phyloP scores from a whole-genome alignment of 2,113 vertebrate genomes.

The Malurus melanocephalus region DNA sequence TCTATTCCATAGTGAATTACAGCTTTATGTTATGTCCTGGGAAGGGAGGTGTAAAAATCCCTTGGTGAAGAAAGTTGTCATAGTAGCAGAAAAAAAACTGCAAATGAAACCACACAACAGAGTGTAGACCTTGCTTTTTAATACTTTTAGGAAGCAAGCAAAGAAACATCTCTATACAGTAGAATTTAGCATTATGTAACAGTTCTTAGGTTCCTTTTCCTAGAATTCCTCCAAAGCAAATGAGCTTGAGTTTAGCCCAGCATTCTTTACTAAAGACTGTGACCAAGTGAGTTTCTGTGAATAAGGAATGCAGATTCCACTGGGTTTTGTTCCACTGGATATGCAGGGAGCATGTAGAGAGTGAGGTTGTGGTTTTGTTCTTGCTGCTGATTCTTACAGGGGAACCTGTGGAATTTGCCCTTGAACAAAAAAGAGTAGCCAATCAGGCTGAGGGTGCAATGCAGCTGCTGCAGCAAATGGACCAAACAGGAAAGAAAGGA shows the following conservation, averaged over 20 bases:
- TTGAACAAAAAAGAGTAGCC: background rate
- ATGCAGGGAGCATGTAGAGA: accelerated
- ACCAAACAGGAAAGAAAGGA: background rate
- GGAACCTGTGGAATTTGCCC: background rate
- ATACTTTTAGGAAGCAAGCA: background rate
- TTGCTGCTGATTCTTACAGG: background rate
- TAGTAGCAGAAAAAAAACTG: background rate
- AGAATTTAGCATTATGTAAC: background rate
- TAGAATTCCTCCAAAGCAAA: background rate
- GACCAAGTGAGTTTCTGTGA: background rate
- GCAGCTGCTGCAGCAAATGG: background rate
- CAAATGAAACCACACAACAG: background rate
- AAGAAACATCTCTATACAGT: background rate
- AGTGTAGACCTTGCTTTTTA: background rate
- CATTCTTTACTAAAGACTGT: background rate
- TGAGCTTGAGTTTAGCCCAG: background rate
- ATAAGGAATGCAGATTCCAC: background rate
- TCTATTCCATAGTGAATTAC: background rate
- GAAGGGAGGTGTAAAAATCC: background rate
- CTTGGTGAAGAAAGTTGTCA: background rate
- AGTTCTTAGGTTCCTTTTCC: background rate
- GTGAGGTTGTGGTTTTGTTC: accelerated
- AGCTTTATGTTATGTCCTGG: background rate
- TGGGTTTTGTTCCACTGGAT: background rate
- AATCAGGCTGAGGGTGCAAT: background rate